These are phyloP conservation scores for Drosophila austrosaltans DNA, from an alignment of 2,888 invertebrate species.

Conservation along the genomic window DNA sequence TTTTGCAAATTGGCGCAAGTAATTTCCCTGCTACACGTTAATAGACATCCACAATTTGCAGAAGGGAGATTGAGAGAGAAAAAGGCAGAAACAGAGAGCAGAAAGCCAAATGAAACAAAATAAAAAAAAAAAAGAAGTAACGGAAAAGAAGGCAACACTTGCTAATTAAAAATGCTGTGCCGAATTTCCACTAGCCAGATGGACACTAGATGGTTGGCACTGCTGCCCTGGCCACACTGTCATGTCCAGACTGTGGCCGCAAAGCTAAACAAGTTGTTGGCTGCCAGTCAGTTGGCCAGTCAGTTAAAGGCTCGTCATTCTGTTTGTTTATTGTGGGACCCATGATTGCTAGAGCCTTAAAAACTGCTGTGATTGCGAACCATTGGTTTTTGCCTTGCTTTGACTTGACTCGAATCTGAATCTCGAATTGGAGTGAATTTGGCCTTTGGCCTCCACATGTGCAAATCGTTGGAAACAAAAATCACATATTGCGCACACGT, in stretches of 20 bases:
- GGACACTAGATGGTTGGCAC: constrained; percentile 18
- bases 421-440: constrained; percentile 22
- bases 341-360: constrained; percentile 69
- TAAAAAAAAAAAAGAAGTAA: constrained; percentile 9
- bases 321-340: constrained; percentile 74
- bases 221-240: constrained; percentile 42
- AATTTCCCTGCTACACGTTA: constrained; percentile 42
- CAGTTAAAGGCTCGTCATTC: constrained; percentile 78
- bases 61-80: too few species aligned
- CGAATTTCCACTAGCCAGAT: constrained; percentile 32
- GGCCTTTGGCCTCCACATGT: constrained; percentile 50
- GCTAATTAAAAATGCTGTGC: constrained; percentile 63
- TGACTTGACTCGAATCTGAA: constrained; percentile 47
- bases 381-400: constrained; percentile 52
- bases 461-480: constrained; percentile 74
- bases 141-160: constrained; percentile 26
- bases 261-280: constrained; percentile 65
- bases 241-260: constrained; percentile 48
- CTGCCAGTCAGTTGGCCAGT: constrained; percentile 53
- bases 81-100: background rate
- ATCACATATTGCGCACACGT: constrained; percentile 76
- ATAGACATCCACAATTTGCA: constrained; percentile 36
- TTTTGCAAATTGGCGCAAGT: constrained; percentile 48
- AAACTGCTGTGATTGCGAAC: constrained; percentile 72
- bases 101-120: background rate